phyloP scores from a whole-genome alignment of 2,888 invertebrate genomes.

The Muscina levida region DNA sequence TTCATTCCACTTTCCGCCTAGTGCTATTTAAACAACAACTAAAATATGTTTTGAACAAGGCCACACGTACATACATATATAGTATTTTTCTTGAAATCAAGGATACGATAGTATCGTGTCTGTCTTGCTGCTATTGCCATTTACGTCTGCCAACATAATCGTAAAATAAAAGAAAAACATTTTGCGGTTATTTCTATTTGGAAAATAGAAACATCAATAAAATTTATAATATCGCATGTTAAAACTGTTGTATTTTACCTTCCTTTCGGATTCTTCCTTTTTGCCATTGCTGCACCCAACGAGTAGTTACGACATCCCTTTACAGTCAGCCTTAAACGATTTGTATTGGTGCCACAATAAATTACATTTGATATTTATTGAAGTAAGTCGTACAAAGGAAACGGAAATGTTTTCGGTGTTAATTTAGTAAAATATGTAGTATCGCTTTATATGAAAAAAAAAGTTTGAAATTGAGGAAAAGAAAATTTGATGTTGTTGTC shows the following conservation, averaged over 20 bases:
- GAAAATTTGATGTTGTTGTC: too few species aligned
- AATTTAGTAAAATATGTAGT: conserved; percentile 55
- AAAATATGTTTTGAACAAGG: background rate
- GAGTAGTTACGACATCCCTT: background rate
- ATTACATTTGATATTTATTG: conserved; percentile 59
- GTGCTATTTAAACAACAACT: conserved; percentile 14
- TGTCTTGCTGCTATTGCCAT: background rate
- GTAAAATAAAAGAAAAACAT: conserved; percentile 49
- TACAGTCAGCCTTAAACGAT: background rate
- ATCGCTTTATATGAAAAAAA: background rate
- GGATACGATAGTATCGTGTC: conserved; percentile 30
- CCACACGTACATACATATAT: too few species aligned
- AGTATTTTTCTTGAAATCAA: conserved; percentile 36
- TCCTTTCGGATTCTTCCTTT: background rate
- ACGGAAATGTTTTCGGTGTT: conserved; percentile 63
- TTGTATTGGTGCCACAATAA: conserved; percentile 69
- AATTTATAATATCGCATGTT: conserved; percentile 76
- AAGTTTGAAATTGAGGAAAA: too few species aligned
- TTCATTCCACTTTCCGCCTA: background rate
- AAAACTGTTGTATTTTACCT: background rate
- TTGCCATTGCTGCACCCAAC: background rate
- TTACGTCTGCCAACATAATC: background rate
- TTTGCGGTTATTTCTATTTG: conserved; percentile 54
- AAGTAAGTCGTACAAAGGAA: conserved; percentile 52
- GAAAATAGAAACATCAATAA: conserved; percentile 78